Conservation (phyloP, 2,888 invertebrate species). For the Microplitis deprimator region DNA sequence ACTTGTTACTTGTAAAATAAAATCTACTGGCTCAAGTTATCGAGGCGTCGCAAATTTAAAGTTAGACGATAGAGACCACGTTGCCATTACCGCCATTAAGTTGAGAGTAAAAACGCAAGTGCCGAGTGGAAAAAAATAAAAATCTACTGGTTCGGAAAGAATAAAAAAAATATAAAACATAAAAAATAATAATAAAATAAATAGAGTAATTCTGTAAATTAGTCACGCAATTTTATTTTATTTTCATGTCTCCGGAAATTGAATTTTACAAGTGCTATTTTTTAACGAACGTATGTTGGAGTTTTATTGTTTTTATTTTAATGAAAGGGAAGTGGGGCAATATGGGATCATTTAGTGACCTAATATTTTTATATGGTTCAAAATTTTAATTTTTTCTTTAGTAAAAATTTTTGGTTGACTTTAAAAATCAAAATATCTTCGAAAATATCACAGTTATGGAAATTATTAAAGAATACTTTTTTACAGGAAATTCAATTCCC, state of each 20-base stretch:
- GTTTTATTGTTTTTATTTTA: not conserved
- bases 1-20: constrained; percentile 28
- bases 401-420: too few relatives aligned
- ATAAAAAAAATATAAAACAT: not conserved
- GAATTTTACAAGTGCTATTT: not conserved
- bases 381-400: too few relatives aligned
- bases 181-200: not conserved
- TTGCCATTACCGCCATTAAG: not conserved
- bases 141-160: not conserved
- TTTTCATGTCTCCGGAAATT: not conserved
- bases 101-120: constrained; percentile 26
- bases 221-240: not conserved
- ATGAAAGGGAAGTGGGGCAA: not conserved
- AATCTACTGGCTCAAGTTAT: constrained; percentile 34
- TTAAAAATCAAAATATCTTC: too few relatives aligned
- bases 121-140: not conserved
- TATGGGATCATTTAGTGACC: too few relatives aligned
- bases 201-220: not conserved
- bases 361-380: too few relatives aligned
- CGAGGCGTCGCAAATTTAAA: constrained; percentile 44
- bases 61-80: constrained; percentile 34
- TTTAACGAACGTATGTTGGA: not conserved
- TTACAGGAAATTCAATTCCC: too few relatives aligned
- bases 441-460: too few relatives aligned
- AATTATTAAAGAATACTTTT: too few relatives aligned